phyloP scores from a whole-genome alignment of 2,888 invertebrate species.

The Cotesia congregata region DNA sequence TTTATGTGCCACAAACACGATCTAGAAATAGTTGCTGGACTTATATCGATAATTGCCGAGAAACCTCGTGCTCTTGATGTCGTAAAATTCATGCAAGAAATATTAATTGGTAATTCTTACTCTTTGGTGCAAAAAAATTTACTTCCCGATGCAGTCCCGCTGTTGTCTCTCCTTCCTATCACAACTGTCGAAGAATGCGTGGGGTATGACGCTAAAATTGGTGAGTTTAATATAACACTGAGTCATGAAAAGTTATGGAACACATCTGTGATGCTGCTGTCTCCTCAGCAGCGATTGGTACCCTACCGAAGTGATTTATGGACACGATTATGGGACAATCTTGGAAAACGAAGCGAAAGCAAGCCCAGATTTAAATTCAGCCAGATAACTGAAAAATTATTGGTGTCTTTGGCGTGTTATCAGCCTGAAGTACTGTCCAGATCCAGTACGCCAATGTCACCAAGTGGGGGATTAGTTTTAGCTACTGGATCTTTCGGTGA shows the following conservation, averaged over 20 bases:
- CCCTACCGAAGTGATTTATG: conserved; percentile 87
- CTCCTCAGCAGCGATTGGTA: conserved; percentile 86
- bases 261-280: conserved; percentile 85
- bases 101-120: conserved; percentile 82
- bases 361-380: conserved; percentile 77
- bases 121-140: conserved; percentile 80
- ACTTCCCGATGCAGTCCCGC: conserved; percentile 78
- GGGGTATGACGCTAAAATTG: conserved; percentile 77
- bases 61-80: conserved; percentile 76
- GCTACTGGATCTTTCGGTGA: conserved; percentile 60
- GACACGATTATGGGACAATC: conserved; percentile 85
- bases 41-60: conserved; percentile 76
- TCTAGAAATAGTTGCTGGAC: conserved; percentile 80
- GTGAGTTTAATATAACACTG: conserved; percentile 75
- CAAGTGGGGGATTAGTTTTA: conserved; percentile 73
- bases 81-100: conserved; percentile 83
- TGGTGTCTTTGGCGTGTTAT: conserved; percentile 86
- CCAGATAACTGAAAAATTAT: conserved; percentile 83
- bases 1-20: conserved; percentile 85
- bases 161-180: conserved; percentile 81
- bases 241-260: conserved; percentile 85
- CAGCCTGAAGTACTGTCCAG: conserved; percentile 89
- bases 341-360: conserved; percentile 75
- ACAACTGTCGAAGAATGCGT: conserved; percentile 76
- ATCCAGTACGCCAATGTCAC: conserved; percentile 88